Conservation (phyloP, 2,888 invertebrate genomes). For the Cremastobaeus sp. region DNA sequence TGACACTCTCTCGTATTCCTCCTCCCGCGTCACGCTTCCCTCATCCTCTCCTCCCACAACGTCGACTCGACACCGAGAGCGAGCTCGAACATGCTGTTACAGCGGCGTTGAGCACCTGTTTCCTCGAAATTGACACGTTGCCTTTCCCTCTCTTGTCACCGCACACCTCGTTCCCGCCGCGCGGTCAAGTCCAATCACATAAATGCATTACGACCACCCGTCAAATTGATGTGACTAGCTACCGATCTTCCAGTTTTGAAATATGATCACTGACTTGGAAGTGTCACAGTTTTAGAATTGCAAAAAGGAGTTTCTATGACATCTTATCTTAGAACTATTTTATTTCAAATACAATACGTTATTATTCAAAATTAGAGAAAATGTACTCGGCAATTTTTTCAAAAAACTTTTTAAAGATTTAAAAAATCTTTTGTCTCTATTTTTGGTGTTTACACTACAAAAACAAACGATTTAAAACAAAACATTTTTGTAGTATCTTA, state of each 20-base stretch:
- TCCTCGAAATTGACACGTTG: conserved; percentile 75
- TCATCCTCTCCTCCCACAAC: conserved; percentile 39
- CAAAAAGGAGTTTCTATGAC: too few species aligned
- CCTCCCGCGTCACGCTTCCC: conserved; percentile 49
- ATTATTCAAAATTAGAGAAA: too few species aligned
- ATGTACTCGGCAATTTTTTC: too few species aligned
- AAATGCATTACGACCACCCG: conserved; percentile 45
- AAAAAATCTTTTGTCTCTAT: too few species aligned
- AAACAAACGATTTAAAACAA: too few species aligned
- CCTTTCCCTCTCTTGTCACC: conserved; percentile 53
- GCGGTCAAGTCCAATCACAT: conserved; percentile 52
- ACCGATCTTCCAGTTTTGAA: conserved; percentile 16
- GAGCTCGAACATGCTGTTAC: conserved; percentile 74
- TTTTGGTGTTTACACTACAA: too few species aligned
- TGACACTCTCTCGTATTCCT: conserved; percentile 48
- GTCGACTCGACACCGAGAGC: conserved; percentile 65
- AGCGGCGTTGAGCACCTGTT: conserved; percentile 76
- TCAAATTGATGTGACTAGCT: conserved; percentile 11
- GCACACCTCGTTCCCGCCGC: conserved; percentile 23
- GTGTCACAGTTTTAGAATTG: background rate
- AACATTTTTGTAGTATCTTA: too few species aligned
- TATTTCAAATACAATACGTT: too few species aligned
- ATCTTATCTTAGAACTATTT: too few species aligned
- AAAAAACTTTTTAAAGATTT: too few species aligned
- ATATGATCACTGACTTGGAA: conserved; percentile 19